Evolutionary conservation across 2,888 invertebrate species (phyloP).

Genomic region (Ichneumoninae sp.): DNA sequence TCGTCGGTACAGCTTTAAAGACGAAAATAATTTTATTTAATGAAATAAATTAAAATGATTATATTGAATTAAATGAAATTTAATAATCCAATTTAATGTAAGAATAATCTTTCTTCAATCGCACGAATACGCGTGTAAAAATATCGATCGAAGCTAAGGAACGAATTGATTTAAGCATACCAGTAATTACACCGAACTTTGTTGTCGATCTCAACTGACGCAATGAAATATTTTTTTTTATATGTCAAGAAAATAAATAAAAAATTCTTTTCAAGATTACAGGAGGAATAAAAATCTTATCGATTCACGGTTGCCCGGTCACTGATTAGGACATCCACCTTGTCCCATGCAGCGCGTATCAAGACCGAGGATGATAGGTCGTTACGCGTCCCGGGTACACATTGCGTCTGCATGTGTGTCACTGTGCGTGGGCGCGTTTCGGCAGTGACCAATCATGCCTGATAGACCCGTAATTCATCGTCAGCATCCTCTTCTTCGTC

Average conservation of each 20-base stretch:
- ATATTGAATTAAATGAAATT: not conserved
- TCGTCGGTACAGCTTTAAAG: not conserved
- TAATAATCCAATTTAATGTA: not conserved
- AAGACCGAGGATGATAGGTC: conserved; percentile 38
- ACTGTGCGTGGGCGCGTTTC: conserved; percentile 73
- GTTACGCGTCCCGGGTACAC: conserved; percentile 38
- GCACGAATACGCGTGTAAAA: not conserved
- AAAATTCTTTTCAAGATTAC: not conserved
- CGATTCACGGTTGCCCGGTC: not conserved
- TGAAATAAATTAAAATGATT: not conserved
- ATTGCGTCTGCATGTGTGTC: conserved; percentile 60
- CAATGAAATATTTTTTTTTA: not conserved
- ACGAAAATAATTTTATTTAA: not conserved
- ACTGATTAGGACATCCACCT: not conserved
- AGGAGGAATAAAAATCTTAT: not conserved
- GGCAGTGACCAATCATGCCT: conserved; percentile 73
- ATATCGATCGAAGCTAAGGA: no score
- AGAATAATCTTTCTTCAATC: not conserved
- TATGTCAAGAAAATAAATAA: not conserved
- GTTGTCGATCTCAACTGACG: not conserved
- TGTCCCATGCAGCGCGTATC: not conserved
- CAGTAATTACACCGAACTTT: not conserved
- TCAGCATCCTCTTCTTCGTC: conserved; percentile 62
- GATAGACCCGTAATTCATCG: conserved; percentile 74
- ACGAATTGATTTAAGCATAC: no score